Evolutionary conservation across 2,888 invertebrate species (phyloP), one percentile per base, ranked within the genome.

Genomic region (Volucella inanis): DNA sequence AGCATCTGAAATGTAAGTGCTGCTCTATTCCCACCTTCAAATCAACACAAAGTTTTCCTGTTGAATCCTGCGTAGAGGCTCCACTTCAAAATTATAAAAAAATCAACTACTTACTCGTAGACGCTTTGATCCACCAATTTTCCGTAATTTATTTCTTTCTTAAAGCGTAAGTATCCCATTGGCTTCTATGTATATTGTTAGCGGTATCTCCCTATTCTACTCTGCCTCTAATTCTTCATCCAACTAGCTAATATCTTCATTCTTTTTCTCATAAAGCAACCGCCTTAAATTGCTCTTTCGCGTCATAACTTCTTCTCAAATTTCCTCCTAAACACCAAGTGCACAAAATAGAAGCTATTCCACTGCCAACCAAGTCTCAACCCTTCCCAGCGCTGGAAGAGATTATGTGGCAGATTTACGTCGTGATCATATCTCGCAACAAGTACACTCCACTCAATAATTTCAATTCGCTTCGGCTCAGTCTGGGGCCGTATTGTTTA

Each of bases 381-480:
- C 31, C 12, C 14, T 18, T 10, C 18, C 11, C 15, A 62, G n/a
- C 50, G 31, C 41, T 71, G 62, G 31, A 31, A 31, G 31, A 62
- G 68, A 52, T 49, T 71, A 52, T 67, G 74, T 41, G 54, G 31
- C 62, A 71, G 76, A 85, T 81, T 80, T 72, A 85, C 77, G 81
- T 76, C 85, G 81, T 67, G 85, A 85, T 85, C 81, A 71, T 85
- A 85, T 85, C 85, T 62, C 85, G 61, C 55, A 59, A 67, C 76
- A 68, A 6, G 31, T 31, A 31, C 72, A 81, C 57, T 75, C 84
- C 70, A 75, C 79, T 80, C 80, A 80, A 84, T 75, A 84, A 80
- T 80, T 84, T 71, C 80, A 75, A 80, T 80, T 80, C 75, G 70
- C 41, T 62, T 55, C 70, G 74, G 74, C 50, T 54, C 59, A 71